Conservation (phyloP, 1,140 invertebrate species). For the Artemia franciscana region DNA sequence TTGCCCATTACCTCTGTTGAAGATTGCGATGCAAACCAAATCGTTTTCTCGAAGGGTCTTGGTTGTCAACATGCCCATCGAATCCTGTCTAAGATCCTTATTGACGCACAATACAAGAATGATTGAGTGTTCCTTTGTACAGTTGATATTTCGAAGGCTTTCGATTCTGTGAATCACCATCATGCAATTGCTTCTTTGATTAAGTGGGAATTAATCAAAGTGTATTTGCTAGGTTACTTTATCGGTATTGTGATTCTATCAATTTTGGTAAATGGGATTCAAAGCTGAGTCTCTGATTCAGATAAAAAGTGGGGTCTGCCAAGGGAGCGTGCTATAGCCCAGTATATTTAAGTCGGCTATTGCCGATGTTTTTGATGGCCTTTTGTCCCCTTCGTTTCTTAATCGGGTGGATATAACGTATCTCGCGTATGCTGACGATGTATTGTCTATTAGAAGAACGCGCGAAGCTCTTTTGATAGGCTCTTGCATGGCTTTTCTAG, state of each 20-base stretch:
- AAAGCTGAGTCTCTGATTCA: background rate
- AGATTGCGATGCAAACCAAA: background rate
- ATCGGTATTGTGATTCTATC: background rate
- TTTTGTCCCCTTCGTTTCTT: background rate
- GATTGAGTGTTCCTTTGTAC: background rate
- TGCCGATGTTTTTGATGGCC: background rate
- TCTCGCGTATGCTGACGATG: background rate
- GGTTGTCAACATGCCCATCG: background rate
- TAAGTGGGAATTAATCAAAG: background rate
- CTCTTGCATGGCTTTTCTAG: background rate
- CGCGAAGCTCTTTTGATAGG: background rate
- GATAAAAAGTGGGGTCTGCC: background rate
- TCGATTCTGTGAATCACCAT: background rate
- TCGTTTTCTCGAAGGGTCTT: background rate
- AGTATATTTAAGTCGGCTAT: background rate
- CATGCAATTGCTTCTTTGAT: background rate
- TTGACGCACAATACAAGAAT: background rate
- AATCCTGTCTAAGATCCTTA: background rate
- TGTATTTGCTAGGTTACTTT: background rate
- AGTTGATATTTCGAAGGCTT: background rate
- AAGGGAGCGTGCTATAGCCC: background rate
- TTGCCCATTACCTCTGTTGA: background rate
- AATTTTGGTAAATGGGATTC: background rate
- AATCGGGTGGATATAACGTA: background rate
- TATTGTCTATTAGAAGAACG: background rate